phyloP scores from a whole-genome alignment of 2,888 invertebrate species.

The Apeira syringaria region DNA sequence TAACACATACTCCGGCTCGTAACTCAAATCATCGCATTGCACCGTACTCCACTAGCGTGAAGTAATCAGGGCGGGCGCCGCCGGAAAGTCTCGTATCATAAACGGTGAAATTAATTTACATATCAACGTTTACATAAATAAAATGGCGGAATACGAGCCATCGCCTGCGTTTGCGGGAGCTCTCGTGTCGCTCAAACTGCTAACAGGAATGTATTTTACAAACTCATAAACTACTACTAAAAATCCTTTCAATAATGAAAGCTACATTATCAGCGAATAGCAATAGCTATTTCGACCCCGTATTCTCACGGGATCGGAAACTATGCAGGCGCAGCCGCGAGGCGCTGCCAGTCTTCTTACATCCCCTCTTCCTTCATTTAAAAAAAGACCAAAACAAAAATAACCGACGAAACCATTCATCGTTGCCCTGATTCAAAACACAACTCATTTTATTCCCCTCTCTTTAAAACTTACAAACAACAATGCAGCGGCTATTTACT shows the following conservation, averaged over 20 bases:
- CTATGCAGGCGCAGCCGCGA: too few species aligned
- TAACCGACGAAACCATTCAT: slow-evolving; percentile 11
- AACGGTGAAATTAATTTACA: slow-evolving; percentile 71
- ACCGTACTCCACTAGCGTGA: slow-evolving; percentile 35
- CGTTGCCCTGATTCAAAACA: slow-evolving; percentile 30
- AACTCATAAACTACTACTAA: too few species aligned
- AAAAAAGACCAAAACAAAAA: slow-evolving; percentile 15
- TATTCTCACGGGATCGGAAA: too few species aligned
- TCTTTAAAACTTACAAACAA: slow-evolving; percentile 49
- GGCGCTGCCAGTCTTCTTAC: too few species aligned
- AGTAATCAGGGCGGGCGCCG: slow-evolving; percentile 48
- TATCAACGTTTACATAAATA: slow-evolving; percentile 70
- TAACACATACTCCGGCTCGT: slow-evolving; percentile 10
- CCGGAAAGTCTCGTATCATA: slow-evolving; percentile 63
- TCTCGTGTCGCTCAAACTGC: slow-evolving; percentile 50
- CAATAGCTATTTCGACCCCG: too few species aligned
- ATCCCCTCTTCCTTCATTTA: slow-evolving; percentile 2
- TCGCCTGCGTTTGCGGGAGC: slow-evolving; percentile 51
- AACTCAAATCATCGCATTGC: slow-evolving; percentile 29
- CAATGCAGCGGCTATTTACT: slow-evolving; percentile 59
- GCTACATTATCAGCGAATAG: too few species aligned
- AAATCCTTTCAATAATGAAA: too few species aligned
- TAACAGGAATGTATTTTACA: slow-evolving; percentile 65
- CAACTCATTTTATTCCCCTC: slow-evolving; percentile 41
- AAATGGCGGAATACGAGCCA: slow-evolving; percentile 45